Conservation (phyloP, 1,140 invertebrate genomes). For the Orussus abietinus region DNA sequence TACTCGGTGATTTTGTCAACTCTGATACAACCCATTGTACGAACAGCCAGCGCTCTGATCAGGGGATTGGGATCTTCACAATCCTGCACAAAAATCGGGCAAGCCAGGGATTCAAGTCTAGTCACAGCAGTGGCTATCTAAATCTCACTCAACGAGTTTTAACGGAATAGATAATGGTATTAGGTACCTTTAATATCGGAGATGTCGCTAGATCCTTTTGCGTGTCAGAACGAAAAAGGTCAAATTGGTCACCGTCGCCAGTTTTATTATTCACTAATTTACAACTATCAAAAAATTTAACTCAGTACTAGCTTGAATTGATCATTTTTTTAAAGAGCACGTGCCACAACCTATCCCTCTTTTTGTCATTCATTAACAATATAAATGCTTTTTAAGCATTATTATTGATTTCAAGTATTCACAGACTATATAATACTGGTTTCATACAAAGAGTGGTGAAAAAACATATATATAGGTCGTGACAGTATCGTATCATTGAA, state of each 20-base stretch:
- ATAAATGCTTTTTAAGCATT: too few relatives aligned
- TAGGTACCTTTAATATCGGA: slow-evolving; percentile 55
- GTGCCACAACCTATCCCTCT: too few relatives aligned
- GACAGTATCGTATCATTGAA: too few relatives aligned
- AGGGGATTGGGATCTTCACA: slow-evolving; percentile 99
- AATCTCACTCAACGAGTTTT: slow-evolving; percentile 49
- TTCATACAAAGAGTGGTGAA: too few relatives aligned
- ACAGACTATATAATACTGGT: too few relatives aligned
- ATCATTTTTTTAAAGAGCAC: slow-evolving; percentile 54
- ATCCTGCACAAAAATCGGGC: slow-evolving; percentile 71
- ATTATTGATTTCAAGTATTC: too few relatives aligned
- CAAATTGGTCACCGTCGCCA: slow-evolving; percentile 57
- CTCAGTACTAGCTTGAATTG: slow-evolving; percentile 29
- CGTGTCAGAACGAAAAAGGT: slow-evolving; percentile 57
- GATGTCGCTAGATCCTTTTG: slow-evolving; percentile 56
- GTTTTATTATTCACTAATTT: slow-evolving; percentile 49
- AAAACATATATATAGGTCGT: too few relatives aligned
- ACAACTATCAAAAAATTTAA: slow-evolving; percentile 30
- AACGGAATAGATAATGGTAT: slow-evolving; percentile 51
- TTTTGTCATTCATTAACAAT: too few relatives aligned
- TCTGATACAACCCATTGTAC: slow-evolving; percentile 99
- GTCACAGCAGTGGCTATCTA: slow-evolving; percentile 51
- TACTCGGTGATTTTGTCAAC: slow-evolving; percentile 99
- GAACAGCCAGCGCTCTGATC: slow-evolving; percentile 95
- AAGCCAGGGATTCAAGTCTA: slow-evolving; percentile 57